A percentile compares a stretch with the other conserved stretches of the same genome.
Evolutionary conservation across 1,140 invertebrate species (phyloP).

Genomic region (Chionoecetes opilio): DNA sequence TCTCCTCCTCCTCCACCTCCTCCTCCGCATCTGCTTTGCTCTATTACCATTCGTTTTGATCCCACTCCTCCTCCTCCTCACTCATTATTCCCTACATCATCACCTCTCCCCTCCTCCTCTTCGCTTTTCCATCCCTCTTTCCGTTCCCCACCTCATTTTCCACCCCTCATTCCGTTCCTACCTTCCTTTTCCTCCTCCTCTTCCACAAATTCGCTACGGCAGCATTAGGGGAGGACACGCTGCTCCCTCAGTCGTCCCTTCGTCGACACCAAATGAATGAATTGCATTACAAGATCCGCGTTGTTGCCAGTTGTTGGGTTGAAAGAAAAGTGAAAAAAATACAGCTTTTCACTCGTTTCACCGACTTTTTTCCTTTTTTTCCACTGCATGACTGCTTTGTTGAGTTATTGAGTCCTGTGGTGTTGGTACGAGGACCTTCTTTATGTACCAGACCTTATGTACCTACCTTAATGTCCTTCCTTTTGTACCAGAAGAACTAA

Average conservation of each 20-base stretch:
- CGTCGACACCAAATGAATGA: conserved; percentile 17
- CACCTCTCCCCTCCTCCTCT: not conserved
- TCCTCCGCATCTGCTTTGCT: not conserved
- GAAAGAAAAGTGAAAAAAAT: too few species aligned
- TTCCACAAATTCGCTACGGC: not conserved
- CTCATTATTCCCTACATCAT: not conserved
- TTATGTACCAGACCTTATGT: too few species aligned
- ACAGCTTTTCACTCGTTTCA: too few species aligned
- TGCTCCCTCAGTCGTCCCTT: not conserved
- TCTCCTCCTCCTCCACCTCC: not conserved
- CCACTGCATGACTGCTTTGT: too few species aligned
- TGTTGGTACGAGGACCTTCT: too few species aligned
- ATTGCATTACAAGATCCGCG: not conserved
- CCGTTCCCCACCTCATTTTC: not conserved
- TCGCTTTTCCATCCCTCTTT: not conserved
- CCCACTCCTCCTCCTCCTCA: not conserved
- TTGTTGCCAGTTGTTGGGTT: not conserved
- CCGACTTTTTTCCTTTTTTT: too few species aligned
- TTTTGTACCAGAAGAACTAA: too few species aligned
- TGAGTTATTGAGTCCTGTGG: too few species aligned
- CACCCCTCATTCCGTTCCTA: not conserved
- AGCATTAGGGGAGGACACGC: not conserved
- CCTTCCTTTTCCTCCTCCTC: not conserved
- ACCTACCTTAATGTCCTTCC: too few species aligned
- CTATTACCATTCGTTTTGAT: too few species aligned